Conservation (phyloP, 2,113 vertebrate genomes). For the Chitala chitala region DNA sequence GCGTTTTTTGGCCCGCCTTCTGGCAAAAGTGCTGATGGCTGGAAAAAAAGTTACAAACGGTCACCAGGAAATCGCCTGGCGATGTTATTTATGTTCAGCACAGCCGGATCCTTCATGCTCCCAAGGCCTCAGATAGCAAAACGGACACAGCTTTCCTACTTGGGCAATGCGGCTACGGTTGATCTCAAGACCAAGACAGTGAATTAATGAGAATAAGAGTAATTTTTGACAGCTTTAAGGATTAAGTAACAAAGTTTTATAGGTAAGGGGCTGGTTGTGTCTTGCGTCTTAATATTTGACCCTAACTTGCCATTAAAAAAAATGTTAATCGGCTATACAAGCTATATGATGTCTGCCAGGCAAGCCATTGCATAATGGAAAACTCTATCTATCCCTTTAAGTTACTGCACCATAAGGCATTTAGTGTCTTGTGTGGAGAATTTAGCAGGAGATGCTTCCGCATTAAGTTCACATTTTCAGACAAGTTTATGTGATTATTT, state of each 20-base stretch:
- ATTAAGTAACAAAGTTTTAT: background rate
- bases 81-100: background rate
- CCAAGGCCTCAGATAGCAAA: background rate
- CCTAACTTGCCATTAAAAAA: too few relatives aligned
- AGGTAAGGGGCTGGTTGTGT: conserved; percentile 1
- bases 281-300: conserved; percentile 10
- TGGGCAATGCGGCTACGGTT: background rate
- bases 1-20: background rate
- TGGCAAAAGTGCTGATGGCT: background rate
- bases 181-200: background rate
- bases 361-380: too few relatives aligned
- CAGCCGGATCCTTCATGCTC: background rate
- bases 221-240: conserved; percentile 12
- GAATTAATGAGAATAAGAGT: conserved; percentile 21
- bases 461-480: background rate
- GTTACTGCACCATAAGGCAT: background rate
- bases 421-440: background rate
- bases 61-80: background rate
- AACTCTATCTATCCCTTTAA: background rate
- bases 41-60: background rate
- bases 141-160: background rate
- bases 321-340: too few relatives aligned
- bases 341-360: too few relatives aligned
- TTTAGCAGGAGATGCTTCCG: too few relatives aligned
- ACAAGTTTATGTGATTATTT: background rate